These are phyloP conservation scores for pig (Sus scrofa) DNA, from an alignment of 2,113 vertebrate species.

Conservation along the genomic window DNA sequence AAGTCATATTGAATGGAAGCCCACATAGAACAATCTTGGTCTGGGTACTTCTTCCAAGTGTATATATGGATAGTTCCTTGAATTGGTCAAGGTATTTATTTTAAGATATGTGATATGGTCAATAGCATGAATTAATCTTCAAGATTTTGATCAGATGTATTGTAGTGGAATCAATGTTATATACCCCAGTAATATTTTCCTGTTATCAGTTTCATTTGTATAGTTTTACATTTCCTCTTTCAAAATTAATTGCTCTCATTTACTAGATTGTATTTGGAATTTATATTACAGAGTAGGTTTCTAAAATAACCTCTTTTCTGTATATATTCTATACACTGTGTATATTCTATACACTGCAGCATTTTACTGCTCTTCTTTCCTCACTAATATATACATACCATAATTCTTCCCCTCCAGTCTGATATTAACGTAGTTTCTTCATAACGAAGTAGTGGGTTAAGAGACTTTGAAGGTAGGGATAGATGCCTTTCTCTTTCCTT, in stretches of 20 bases:
- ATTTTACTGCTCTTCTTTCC: background rate
- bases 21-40: background rate
- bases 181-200: background rate
- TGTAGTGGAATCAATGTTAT: background rate
- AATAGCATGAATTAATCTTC: background rate
- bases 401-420: background rate
- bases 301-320: background rate
- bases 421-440: background rate
- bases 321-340: background rate
- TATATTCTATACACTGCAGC: background rate
- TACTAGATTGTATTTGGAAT: background rate
- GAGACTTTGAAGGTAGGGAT: background rate
- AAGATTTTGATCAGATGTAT: background rate
- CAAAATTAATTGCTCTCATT: constrained; percentile 10
- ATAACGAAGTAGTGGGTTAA: background rate
- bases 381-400: background rate
- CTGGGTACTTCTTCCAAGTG: background rate
- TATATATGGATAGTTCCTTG: background rate
- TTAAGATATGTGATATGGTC: background rate
- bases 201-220: background rate
- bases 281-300: background rate
- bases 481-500: background rate
- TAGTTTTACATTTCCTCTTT: constrained; percentile 34
- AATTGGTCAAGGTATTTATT: background rate
- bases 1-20: background rate